Evolutionary conservation across 2,797 vertebrate genomes (phyloP), one percentile per base, ranked within the genome.

Genomic region (Alfaro cultratus): DNA sequence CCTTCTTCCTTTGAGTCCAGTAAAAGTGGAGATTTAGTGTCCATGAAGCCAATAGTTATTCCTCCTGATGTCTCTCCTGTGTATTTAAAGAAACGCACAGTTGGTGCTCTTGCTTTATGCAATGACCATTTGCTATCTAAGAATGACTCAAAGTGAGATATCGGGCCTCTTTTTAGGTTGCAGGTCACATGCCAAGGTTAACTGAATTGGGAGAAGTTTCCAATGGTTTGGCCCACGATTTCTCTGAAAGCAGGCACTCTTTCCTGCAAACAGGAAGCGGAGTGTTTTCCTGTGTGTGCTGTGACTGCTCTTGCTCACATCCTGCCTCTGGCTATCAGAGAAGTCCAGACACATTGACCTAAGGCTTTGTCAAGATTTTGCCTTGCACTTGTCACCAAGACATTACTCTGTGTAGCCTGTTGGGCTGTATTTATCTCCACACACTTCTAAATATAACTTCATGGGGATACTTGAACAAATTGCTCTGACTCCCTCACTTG

Each of bases 211-310:
- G 64, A 87, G 78, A 68, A 74, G 74, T 91, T 92, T 87, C 79
- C 78, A 89, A 76, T 83, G 86, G 57, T 87, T 82, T 83, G 78
- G 39, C 64, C 72, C 79, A 81, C 77, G 88, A 92, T 94, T 93
- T 87, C 68, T 90, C 74, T 93, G 67, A 79, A 91, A 85, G 84
- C 81, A 83, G 75, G 72, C 87, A 88, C 80, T 83, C 89, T 94
- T 93, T 94, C 88, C 91, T 88, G 87, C 91, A 94, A 95, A 94
- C 95, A 96, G 95, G 96, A 96, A 95, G 92, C 88, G 80, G 85
- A 86, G 86, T 90, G 91, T 90, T 93, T 95, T 95, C 95, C 95
- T 95, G 94, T 95, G 94, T 88, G 93, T 87, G 87, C 85, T 87
- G 92, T 81, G 88, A 83, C 87, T 81, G 87, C 89, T 91, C 83